These are phyloP conservation scores for Bombus waltoni DNA, from an alignment of 1,140 invertebrate genomes.

Conservation along the genomic window DNA sequence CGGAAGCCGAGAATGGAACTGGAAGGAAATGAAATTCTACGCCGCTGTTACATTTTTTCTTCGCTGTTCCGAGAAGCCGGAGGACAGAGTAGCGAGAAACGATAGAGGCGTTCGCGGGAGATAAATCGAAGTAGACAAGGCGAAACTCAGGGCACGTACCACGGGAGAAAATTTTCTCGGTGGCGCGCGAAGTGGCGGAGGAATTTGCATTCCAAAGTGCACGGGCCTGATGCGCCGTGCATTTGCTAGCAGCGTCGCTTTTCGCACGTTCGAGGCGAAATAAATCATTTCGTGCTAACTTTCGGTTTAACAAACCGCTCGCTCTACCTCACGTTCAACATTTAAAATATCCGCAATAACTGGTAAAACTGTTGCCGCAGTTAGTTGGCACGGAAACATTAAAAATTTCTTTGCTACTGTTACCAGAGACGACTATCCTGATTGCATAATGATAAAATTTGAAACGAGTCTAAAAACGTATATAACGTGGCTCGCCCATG, in stretches of 20 bases:
- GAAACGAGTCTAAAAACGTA: no score
- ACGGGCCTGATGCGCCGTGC: conserved; percentile 7
- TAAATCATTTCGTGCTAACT: conserved; percentile 25
- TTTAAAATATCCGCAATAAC: neutral
- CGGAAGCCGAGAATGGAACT: neutral
- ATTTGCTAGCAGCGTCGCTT: conserved; percentile 15
- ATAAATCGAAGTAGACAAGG: conserved; percentile 9
- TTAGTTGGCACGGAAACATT: no score
- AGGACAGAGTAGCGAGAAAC: neutral
- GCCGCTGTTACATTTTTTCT: neutral
- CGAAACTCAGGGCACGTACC: conserved; percentile 25
- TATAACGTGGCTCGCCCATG: no score
- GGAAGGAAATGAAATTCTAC: neutral
- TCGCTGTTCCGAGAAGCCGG: neutral
- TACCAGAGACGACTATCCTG: no score
- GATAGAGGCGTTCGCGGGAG: neutral
- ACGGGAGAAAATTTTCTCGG: conserved; percentile 30
- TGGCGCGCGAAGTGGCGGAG: neutral
- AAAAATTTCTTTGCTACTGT: no score
- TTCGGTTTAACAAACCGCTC: conserved; percentile 10
- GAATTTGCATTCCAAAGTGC: conserved; percentile 49
- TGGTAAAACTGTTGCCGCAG: no score
- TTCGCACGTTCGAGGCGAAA: neutral
- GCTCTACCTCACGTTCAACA: neutral
- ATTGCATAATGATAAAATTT: no score